Evolutionary conservation across 2,113 vertebrate species (phyloP).

Genomic region (Thymallus thymallus): DNA sequence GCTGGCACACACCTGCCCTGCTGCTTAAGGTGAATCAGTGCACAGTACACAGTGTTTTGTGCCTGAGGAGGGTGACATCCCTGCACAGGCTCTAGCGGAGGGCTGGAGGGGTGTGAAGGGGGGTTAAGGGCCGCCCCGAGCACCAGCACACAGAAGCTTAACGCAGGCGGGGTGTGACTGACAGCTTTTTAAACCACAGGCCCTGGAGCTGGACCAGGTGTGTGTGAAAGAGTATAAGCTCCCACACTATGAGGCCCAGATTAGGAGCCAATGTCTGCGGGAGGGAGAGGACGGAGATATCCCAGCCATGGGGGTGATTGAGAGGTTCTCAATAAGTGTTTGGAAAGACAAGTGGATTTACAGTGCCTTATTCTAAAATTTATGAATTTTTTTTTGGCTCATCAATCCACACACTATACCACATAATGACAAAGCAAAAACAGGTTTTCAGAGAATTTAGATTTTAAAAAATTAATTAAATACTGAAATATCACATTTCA

Average conservation of each 20-base stretch:
- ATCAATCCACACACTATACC: too few species aligned
- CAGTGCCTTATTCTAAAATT: too few species aligned
- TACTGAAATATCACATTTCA: too few species aligned
- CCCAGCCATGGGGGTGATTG: constrained; percentile 26
- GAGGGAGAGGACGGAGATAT: constrained; percentile 9
- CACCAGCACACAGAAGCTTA: constrained; percentile 52
- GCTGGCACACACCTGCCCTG: constrained; percentile 35
- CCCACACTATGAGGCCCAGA: constrained; percentile 23
- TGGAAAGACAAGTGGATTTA: constrained; percentile 34
- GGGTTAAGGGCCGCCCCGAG: constrained; percentile 60
- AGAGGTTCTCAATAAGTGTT: constrained; percentile 21
- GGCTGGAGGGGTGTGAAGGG: constrained; percentile 20
- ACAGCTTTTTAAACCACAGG: constrained; percentile 55
- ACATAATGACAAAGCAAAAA: too few species aligned
- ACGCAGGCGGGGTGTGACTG: constrained; percentile 46
- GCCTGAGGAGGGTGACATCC: constrained; percentile 34
- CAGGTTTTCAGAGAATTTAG: too few species aligned
- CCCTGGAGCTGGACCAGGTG: constrained; percentile 69
- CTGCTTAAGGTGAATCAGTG: constrained; percentile 17
- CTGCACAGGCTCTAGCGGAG: constrained; percentile 52
- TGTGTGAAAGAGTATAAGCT: constrained; percentile 18
- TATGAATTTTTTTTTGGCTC: too few species aligned
- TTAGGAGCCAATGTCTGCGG: constrained; percentile 30
- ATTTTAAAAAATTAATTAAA: too few species aligned
- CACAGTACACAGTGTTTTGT: constrained; percentile 23